Evolutionary conservation across 2,888 invertebrate species (phyloP).

Genomic region (Dryobota labecula): DNA sequence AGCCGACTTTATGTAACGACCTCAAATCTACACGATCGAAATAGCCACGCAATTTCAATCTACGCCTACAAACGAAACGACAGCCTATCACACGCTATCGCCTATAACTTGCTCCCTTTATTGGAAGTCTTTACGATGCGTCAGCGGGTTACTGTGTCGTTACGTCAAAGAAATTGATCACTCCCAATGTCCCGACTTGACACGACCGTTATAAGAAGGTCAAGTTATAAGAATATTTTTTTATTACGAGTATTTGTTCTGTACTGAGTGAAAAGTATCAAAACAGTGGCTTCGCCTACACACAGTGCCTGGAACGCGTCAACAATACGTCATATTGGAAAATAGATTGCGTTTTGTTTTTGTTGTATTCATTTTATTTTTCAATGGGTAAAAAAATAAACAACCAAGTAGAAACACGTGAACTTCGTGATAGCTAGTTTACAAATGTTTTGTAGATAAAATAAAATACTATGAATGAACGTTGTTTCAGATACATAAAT

Average conservation of each 20-base stretch:
- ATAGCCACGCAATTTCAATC: background rate
- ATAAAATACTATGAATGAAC: background rate
- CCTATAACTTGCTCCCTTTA: slow-evolving; percentile 64
- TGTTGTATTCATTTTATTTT: slow-evolving; percentile 21
- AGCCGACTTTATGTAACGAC: background rate
- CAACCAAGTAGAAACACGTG: background rate
- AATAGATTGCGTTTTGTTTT: slow-evolving; percentile 38
- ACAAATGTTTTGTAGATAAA: background rate
- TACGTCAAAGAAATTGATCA: slow-evolving; percentile 78
- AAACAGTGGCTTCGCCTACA: slow-evolving; percentile 52
- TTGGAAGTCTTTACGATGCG: slow-evolving; percentile 74
- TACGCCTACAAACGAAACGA: slow-evolving; percentile 22
- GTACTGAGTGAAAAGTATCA: slow-evolving; percentile 38
- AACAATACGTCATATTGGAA: slow-evolving; percentile 43
- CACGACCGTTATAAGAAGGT: slow-evolving; percentile 48
- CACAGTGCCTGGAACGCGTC: slow-evolving; percentile 5
- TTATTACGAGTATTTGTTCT: slow-evolving; percentile 29
- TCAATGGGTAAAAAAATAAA: background rate
- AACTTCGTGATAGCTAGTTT: background rate
- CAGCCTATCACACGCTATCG: slow-evolving; percentile 36
- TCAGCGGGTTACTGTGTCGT: slow-evolving; percentile 72
- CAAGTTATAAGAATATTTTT: slow-evolving; percentile 37
- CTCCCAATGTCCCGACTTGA: slow-evolving; percentile 61
- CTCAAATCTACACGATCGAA: slow-evolving; percentile 7
- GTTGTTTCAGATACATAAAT: background rate